Base-by-base conservation (phyloP, 2,797 vertebrate species). In the Argya squamiceps region DNA sequence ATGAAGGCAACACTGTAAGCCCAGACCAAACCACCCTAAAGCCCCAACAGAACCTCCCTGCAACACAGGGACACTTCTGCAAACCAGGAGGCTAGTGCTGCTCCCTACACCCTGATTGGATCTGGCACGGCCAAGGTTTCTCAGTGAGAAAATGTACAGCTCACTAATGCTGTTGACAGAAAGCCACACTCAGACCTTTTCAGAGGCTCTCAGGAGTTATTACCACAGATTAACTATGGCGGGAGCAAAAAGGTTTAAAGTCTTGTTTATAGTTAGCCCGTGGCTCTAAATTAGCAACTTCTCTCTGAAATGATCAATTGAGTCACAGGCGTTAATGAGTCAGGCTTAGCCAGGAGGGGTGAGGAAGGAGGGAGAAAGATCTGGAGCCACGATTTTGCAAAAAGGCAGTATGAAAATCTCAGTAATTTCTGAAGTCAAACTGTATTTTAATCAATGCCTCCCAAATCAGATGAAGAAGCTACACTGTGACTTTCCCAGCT, bases 121-220 rank as follows among this genome's bases (percentile, higher is more conserved):
- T 97, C 91, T 98, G 97, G 97, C 98, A 98, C 27, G 23, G 96
- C 97, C 96, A 97, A 98, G 97, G 93, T 98, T 98, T 98, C 77
- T 86, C 73, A 92, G 97, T 96, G 97, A 97, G 97, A 98, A 98
- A 98, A 95, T 58, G 88, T 88, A 91, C 95, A 94, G 93, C 96
- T 97, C 92, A 80, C 90, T 98, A 97, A 97, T 97, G 96, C 75
- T 20, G 92, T 95, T 97, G 97, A 98, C 97, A 98, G 96, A 96
- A 93, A 98, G 93, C 88, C 74, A 81, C 91, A 77, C 89, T 97
- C 95, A 98, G 98, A 98, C 98, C 97, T 98, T 98, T 98, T 98
- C 97, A 98, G 96, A 98, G 95, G 89, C 90, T 97, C 96, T 98
- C 97, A 97, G 96, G 95, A 97, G 76, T 97, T 98, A 97, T 98